phyloP scores from a whole-genome alignment of 2,113 vertebrate species.

The Nanorana parkeri region DNA sequence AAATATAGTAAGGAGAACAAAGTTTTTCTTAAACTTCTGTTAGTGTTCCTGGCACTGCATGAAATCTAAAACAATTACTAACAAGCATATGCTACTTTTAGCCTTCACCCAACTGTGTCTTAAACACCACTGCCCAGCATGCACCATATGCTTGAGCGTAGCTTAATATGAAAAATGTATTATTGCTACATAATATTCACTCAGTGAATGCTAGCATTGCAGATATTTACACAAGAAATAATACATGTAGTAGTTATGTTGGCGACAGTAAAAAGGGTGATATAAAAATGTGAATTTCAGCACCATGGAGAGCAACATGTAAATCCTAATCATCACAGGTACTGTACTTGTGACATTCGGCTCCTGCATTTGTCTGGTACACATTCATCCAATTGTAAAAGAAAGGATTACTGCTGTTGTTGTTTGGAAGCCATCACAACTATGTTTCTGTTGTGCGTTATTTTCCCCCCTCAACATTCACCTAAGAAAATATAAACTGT shows the following conservation, averaged over 20 bases:
- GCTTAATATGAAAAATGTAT: conserved; percentile 41
- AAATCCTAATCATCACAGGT: too few species aligned
- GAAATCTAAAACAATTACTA: conserved; percentile 17
- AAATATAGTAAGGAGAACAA: background rate
- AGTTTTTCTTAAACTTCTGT: background rate
- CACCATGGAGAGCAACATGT: too few species aligned
- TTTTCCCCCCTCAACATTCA: too few species aligned
- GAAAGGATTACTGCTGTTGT: too few species aligned
- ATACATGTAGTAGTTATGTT: background rate
- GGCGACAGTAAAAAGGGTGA: too few species aligned
- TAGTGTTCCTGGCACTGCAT: conserved; percentile 16
- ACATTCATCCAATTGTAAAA: too few species aligned
- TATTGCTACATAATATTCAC: conserved; percentile 17
- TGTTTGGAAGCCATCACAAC: too few species aligned
- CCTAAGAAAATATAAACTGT: too few species aligned
- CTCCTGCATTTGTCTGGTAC: too few species aligned
- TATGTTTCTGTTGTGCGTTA: too few species aligned
- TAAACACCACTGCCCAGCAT: conserved; percentile 28
- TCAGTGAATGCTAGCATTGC: background rate
- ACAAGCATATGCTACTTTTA: conserved; percentile 46
- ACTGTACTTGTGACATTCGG: too few species aligned
- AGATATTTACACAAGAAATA: background rate
- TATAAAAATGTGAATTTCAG: too few species aligned
- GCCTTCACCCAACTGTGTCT: conserved; percentile 32
- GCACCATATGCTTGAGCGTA: conserved; percentile 29